These are phyloP conservation scores for Chaetorhynchus papuensis DNA, from an alignment of 2,113 vertebrate species.

Conservation along the genomic window DNA sequence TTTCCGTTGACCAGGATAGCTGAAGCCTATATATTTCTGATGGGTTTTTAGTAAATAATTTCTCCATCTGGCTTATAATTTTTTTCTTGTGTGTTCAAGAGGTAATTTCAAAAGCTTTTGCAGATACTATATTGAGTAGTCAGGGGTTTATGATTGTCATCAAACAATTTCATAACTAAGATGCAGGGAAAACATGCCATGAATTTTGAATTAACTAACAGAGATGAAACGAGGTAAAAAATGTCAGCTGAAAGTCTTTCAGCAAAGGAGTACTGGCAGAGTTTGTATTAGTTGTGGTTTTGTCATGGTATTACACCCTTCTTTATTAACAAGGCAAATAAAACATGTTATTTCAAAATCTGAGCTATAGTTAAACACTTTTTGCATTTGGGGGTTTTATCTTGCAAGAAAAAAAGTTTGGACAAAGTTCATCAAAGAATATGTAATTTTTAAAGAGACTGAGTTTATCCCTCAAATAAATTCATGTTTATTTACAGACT, in stretches of 20 bases:
- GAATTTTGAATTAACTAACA: neutral
- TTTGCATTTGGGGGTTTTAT: fast-evolving
- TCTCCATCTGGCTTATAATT: neutral
- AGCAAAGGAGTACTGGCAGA: neutral
- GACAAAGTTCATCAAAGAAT: neutral
- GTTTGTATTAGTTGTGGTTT: neutral
- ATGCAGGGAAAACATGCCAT: neutral
- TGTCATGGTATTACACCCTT: neutral
- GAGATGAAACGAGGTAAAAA: neutral
- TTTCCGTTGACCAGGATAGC: neutral
- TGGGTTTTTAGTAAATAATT: neutral
- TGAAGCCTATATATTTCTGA: neutral
- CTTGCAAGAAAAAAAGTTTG: neutral
- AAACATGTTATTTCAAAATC: neutral
- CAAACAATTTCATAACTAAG: constrained; percentile 29
- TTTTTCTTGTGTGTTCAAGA: neutral
- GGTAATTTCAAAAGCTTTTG: constrained; percentile 28
- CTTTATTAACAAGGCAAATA: neutral
- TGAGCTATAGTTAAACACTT: neutral
- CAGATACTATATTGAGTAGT: neutral
- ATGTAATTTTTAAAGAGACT: neutral
- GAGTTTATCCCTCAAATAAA: neutral
- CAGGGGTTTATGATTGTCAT: constrained; percentile 7
- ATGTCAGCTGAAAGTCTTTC: neutral
- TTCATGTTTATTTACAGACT: neutral